Base-by-base conservation (phyloP, 2,113 vertebrate genomes). In the Mus spicilegus region DNA sequence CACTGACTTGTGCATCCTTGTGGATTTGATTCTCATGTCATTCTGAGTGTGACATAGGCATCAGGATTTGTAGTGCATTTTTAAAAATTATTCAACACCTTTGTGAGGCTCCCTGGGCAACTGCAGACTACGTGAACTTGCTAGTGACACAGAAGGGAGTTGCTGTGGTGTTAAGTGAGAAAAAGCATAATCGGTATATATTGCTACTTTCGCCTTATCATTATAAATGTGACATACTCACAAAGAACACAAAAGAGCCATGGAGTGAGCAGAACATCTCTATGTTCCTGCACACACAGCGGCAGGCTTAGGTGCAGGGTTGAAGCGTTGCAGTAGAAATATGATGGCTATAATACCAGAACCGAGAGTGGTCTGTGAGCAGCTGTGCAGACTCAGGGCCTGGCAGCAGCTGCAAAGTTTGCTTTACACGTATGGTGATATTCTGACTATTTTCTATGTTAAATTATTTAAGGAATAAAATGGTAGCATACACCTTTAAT, bases 231-330 rank as follows among this genome's bases (percentile, higher is more conserved):
- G 42, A 26, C 0, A 0, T 30, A 0, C 63, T 56, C 12, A 1
- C 1, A 9, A 22, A 16, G 4, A 51, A 36, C 33, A 6, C 0
- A 4, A 17, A 13, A 6, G 56, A 4, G 56, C 17, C 7, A 0
- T 65, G 30, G 76, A 9, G 1, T 11, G 51, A 16, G 2, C 17
- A 4, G 0, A 10, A 33, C 13, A 0, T 7, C 39, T 9, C n/a
- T 0, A 0, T 17, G 63, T 2, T 30, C 1, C 4, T 54, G 69
- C 5, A 4, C 39, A 26, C 3, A 0, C 7, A 16, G 33, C 12
- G 36, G 33, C 24, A 11, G 36, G 17, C 51, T 16, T 16, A 11
- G n/a, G 26, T 42, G 77, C 24, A 9, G 2, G 46, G 12, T 22
- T 36, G 14, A 19, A 24, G 11, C 49, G 3, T 30, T 49, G 20